Percentiles rank a stretch among this genome's conserved stretches.
These are phyloP conservation scores for Alectura lathami DNA, from an alignment of 2,113 vertebrate genomes.

Conservation along the genomic window DNA sequence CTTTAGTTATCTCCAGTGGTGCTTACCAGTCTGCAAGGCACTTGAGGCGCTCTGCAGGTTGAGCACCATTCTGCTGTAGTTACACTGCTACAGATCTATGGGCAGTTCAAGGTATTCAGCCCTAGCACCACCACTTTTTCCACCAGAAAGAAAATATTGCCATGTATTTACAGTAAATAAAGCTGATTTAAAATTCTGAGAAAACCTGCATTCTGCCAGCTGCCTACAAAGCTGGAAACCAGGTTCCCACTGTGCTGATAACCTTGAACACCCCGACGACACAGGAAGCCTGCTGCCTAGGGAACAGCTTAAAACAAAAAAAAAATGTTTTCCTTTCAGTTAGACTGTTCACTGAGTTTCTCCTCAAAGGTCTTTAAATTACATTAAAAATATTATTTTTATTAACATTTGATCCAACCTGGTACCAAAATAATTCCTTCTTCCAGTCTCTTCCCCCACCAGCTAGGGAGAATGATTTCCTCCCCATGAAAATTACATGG, in stretches of 20 bases:
- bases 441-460: background rate
- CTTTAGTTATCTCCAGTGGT: background rate
- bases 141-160: accelerated
- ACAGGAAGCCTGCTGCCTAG: background rate
- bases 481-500: background rate
- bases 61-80: background rate
- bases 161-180: background rate
- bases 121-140: background rate
- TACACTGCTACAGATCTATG: background rate
- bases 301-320: background rate
- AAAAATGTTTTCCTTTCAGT: background rate
- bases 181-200: background rate
- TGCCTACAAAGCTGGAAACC: background rate
- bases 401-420: background rate
- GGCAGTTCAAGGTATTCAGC: background rate
- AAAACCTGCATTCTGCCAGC: background rate
- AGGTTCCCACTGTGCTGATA: background rate
- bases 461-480: background rate
- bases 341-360: background rate
- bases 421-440: background rate
- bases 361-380: background rate
- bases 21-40: background rate
- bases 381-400: background rate
- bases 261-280: background rate
- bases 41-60: background rate